Conservation (phyloP, 2,888 invertebrate species). For the Tenthredo amoena region DNA sequence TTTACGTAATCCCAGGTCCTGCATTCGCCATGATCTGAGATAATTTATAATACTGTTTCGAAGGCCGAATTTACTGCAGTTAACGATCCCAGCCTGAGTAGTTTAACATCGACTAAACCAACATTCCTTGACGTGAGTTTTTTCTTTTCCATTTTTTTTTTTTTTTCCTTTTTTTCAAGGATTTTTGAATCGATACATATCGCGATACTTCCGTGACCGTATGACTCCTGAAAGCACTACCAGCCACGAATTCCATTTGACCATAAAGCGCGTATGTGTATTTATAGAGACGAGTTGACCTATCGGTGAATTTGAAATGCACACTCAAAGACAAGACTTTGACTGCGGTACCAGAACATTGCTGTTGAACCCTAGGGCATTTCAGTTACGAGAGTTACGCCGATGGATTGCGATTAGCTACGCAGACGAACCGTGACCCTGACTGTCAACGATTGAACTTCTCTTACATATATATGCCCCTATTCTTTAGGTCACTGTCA, state of each 20-base stretch:
- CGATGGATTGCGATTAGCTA: slow-evolving; percentile 26
- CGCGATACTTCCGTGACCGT: not conserved
- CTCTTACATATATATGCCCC: not conserved
- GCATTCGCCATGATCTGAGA: not conserved
- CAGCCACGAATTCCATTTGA: not conserved
- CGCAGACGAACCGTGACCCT: slow-evolving; percentile 45
- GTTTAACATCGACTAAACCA: not conserved
- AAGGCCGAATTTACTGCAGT: not conserved
- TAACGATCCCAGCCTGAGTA: not conserved
- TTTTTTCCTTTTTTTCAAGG: not conserved
- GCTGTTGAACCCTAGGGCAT: slow-evolving; percentile 12
- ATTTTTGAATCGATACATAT: not conserved
- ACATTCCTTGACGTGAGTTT: not conserved
- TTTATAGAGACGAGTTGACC: not conserved
- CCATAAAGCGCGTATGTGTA: not conserved
- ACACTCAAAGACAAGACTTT: not conserved
- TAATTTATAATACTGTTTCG: not conserved
- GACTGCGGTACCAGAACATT: not conserved
- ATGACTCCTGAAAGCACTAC: not conserved
- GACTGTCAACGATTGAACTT: slow-evolving; percentile 34
- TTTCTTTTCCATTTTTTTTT: not conserved
- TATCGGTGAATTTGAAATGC: not conserved
- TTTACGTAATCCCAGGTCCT: not conserved
- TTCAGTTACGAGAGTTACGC: slow-evolving; percentile 44
- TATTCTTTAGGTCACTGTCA: slow-evolving; percentile 22